Evolutionary conservation across 2,888 invertebrate genomes (phyloP).

Genomic region (Dynastes maya): DNA sequence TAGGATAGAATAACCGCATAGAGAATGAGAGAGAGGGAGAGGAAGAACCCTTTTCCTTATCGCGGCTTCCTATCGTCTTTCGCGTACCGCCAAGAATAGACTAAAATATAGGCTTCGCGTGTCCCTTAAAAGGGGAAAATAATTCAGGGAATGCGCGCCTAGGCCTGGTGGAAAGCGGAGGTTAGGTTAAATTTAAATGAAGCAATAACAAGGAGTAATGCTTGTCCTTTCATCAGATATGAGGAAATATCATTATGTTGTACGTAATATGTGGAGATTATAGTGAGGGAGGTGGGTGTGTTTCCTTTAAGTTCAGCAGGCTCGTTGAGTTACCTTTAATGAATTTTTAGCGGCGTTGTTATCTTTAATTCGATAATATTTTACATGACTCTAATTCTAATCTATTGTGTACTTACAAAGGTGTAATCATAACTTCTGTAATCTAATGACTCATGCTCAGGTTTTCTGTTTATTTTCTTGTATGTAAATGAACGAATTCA

Average conservation of each 20-base stretch:
- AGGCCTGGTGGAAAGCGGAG: background rate
- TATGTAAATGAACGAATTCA: too few species aligned
- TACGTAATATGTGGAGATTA: background rate
- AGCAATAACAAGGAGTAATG: conserved; percentile 44
- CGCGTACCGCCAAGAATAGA: conserved; percentile 36
- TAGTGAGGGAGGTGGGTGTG: background rate
- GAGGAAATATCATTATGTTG: conserved; percentile 24
- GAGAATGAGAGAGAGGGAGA: background rate
- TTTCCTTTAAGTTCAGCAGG: background rate
- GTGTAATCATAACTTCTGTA: too few species aligned
- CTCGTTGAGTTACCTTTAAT: conserved; percentile 11
- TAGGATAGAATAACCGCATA: conserved; percentile 28
- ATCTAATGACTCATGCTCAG: too few species aligned
- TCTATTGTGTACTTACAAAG: background rate
- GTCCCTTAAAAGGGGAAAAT: conserved; percentile 36
- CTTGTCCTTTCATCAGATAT: conserved; percentile 30
- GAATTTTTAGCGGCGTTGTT: conserved; percentile 26
- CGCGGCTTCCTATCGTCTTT: conserved; percentile 30
- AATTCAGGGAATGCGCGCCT: conserved; percentile 39
- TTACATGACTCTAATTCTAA: background rate
- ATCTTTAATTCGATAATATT: conserved; percentile 18
- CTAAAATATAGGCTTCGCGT: conserved; percentile 31
- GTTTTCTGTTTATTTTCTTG: too few species aligned
- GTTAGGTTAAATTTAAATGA: conserved; percentile 46
- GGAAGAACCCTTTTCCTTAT: background rate